phyloP scores from a whole-genome alignment of 1,140 invertebrate genomes.

The Delia radicum region DNA sequence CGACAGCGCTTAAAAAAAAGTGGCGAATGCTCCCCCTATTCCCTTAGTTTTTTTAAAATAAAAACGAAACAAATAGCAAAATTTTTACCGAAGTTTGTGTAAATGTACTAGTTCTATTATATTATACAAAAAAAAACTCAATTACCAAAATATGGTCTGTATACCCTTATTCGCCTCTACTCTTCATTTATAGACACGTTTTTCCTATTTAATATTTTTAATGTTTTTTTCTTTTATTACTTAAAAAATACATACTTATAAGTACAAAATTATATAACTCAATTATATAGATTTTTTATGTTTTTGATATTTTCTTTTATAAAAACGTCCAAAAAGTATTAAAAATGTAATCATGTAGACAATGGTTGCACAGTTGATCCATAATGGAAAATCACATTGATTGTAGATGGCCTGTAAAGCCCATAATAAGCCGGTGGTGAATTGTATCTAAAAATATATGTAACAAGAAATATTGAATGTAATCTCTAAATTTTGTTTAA shows the following conservation, averaged over 20 bases:
- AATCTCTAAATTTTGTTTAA: not conserved
- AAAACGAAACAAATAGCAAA: too few relatives aligned
- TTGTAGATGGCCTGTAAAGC: constrained; percentile 17
- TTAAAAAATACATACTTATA: not conserved
- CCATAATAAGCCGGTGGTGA: constrained; percentile 39
- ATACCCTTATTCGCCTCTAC: too few relatives aligned
- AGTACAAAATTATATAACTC: not conserved
- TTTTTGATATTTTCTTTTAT: constrained; percentile 34
- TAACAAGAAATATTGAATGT: not conserved
- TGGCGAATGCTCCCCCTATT: too few relatives aligned
- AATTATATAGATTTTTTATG: not conserved
- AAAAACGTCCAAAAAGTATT: constrained; percentile 42
- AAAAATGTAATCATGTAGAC: constrained; percentile 43
- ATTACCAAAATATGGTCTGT: too few relatives aligned
- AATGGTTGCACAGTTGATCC: constrained; percentile 32
- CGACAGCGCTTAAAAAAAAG: too few relatives aligned
- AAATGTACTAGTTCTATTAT: too few relatives aligned
- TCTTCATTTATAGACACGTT: too few relatives aligned
- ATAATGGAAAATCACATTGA: constrained; percentile 36
- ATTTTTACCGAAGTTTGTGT: too few relatives aligned
- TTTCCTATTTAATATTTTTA: not conserved
- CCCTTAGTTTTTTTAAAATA: too few relatives aligned
- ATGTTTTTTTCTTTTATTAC: not conserved
- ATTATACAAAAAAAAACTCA: too few relatives aligned
- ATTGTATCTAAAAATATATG: constrained; percentile 33